Evolutionary conservation across 2,888 invertebrate species (phyloP).

Genomic region (Chrysina gloriosa): DNA sequence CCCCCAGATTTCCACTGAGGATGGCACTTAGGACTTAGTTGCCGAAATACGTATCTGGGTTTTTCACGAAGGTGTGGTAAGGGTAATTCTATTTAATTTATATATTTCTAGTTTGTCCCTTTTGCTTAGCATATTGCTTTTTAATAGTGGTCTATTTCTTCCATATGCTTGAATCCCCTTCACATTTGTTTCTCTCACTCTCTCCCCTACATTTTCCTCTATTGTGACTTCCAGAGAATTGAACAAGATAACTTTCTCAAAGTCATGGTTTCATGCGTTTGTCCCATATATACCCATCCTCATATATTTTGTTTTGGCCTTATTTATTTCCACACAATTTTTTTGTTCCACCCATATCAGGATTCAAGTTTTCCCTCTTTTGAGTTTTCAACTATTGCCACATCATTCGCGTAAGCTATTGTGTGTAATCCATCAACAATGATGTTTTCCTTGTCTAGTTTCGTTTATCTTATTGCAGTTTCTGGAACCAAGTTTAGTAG

Average conservation of each 20-base stretch:
- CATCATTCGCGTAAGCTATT: constrained; percentile 3
- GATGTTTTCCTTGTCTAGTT: constrained; percentile 27
- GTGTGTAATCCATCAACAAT: constrained; percentile 4
- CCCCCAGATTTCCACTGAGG: no score
- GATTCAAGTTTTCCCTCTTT: constrained; percentile 26
- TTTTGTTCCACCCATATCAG: constrained; percentile 1
- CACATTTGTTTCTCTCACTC: not conserved
- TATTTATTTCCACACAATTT: constrained; percentile 20
- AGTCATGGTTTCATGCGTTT: no score
- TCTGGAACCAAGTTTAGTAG: not conserved
- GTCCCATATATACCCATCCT: no score
- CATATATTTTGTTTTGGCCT: no score
- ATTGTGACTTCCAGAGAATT: constrained; percentile 5
- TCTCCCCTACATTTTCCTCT: not conserved
- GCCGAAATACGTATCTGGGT: no score
- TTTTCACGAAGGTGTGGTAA: no score
- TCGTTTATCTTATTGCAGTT: constrained; percentile 28
- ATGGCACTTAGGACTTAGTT: no score
- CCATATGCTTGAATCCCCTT: constrained; percentile 20
- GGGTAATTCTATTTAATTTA: no score
- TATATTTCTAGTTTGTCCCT: no score
- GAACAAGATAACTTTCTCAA: no score
- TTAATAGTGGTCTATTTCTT: constrained; percentile 16
- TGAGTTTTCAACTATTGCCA: constrained; percentile 12
- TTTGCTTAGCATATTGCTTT: no score